Base-by-base conservation (phyloP, 92 coral and sea anemone genomes). In the Umimayanthus chanpuru region DNA sequence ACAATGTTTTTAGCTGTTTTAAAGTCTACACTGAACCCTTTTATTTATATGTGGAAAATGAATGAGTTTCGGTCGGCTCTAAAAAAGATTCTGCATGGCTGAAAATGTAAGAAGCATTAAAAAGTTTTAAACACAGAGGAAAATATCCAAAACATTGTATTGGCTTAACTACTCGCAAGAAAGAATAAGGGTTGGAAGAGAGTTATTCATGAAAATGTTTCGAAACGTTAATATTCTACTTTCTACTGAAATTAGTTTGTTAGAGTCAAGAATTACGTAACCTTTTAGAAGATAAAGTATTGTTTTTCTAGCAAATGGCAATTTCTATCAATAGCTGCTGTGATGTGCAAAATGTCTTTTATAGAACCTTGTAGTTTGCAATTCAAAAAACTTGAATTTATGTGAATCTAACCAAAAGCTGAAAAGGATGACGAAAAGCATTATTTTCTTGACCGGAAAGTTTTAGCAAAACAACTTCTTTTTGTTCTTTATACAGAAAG, bases 21-120 rank as follows among this genome's bases (percentile, higher is more conserved):
- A 3, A 83, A 83, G 77, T 83, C 87, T 15, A 20, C 87, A 2
- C 21, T 83, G 16, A 83, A 83, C 25, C 66, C 77, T 28, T 83
- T 41, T 44, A 50, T 83, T 28, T 71, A 83, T 47, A 68, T 71
- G 68, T 71, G 79, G 87, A 83, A 70, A 47, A 44, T 44, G 77
- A 28, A 47, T 47, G 74, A 47, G n/a, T 70, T 83, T 43, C 58
- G 87, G 44, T 41, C 15, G 4, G 40, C 41, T 18, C 44, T 47
- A 8, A 65, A 68, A 47, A 83, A 5, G 5, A 16, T 68, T 70
- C 5, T 47, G 36, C 14, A 3, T 23, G 12, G 15, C 55, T 26
- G 32, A 26, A 39, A 29, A 56, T 28, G 15, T 15, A 53, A 18
- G 6, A 61, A 18, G 26, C 68, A 61, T 61, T 61, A 20, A 61